Percentiles rank a stretch among this genome's conserved stretches.
Evolutionary conservation across 2,797 vertebrate species (phyloP).

Genomic region (Atherinosoma microstoma): DNA sequence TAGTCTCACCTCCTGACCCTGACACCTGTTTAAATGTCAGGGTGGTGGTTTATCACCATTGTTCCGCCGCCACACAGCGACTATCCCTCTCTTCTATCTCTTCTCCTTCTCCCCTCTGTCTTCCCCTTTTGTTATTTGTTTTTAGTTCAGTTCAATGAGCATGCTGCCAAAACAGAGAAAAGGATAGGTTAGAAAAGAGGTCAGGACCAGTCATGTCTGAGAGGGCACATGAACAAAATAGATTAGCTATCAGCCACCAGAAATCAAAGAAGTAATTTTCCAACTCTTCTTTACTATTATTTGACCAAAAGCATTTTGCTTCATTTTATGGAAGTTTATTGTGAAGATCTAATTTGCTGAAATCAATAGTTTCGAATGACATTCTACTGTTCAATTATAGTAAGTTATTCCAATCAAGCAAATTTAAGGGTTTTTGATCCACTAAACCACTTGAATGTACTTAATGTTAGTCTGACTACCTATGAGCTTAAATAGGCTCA

Average conservation of each 20-base stretch:
- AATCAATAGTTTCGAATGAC: neutral
- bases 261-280: constrained; percentile 21
- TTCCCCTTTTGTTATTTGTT: constrained; percentile 53
- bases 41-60: constrained; percentile 56
- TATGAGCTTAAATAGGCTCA: no score
- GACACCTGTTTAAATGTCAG: constrained; percentile 76
- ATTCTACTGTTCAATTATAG: no score
- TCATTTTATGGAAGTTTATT: neutral
- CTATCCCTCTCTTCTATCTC: constrained; percentile 15
- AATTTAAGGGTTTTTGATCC: no score
- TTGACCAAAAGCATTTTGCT: neutral
- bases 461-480: no score
- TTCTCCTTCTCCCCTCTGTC: constrained; percentile 8
- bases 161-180: constrained; percentile 47
- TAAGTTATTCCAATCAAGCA: no score
- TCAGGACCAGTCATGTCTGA: constrained; percentile 40
- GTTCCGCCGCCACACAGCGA: constrained; percentile 32
- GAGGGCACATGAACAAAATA: constrained; percentile 7
- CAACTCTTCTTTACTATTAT: no score
- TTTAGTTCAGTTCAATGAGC: constrained; percentile 55
- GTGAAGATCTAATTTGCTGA: neutral
- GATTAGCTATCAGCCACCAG: constrained; percentile 21
- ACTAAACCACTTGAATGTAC: no score
- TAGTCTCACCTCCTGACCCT: constrained; percentile 58
- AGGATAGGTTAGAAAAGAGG: constrained; percentile 42